A percentile compares a stretch with the other conserved stretches of the same genome.
Conservation (phyloP, 2,113 vertebrate genomes). For the Elaphurus davidianus region DNA sequence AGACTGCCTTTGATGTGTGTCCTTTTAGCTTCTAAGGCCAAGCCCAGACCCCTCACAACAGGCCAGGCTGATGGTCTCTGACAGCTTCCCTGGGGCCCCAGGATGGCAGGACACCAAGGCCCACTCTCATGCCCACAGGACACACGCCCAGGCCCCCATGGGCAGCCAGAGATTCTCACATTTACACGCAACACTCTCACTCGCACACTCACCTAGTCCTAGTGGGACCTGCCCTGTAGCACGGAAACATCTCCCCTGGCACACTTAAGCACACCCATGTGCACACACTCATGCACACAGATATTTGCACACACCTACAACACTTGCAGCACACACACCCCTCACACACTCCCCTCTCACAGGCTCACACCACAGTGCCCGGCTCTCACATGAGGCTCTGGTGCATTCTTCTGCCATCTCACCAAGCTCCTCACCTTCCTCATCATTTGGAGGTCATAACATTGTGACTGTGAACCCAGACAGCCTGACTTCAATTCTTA, state of each 20-base stretch:
- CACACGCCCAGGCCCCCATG: not conserved
- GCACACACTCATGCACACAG: not conserved
- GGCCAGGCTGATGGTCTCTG: constrained; percentile 47
- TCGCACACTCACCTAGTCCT: not conserved
- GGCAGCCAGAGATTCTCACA: not conserved
- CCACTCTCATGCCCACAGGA: not conserved
- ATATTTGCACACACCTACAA: not conserved
- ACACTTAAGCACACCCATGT: not conserved
- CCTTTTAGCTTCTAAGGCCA: constrained; percentile 10
- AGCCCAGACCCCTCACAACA: constrained; percentile 30
- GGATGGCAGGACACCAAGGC: not conserved
- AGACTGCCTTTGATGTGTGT: constrained; percentile 54
- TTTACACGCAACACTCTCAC: not conserved
- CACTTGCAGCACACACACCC: not conserved
- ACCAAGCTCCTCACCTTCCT: not conserved
- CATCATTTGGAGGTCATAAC: not conserved
- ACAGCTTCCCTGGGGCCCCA: constrained; percentile 38
- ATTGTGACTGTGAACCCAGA: not conserved
- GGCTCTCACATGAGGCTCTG: not conserved
- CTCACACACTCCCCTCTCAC: not conserved
- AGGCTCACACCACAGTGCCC: not conserved
- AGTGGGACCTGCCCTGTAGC: not conserved
- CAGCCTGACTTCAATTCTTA: not conserved
- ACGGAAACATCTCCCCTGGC: not conserved
- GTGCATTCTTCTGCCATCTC: not conserved